Evolutionary conservation across 2,797 vertebrate genomes (phyloP).

Genomic region (Platyrinchus mystaceus): DNA sequence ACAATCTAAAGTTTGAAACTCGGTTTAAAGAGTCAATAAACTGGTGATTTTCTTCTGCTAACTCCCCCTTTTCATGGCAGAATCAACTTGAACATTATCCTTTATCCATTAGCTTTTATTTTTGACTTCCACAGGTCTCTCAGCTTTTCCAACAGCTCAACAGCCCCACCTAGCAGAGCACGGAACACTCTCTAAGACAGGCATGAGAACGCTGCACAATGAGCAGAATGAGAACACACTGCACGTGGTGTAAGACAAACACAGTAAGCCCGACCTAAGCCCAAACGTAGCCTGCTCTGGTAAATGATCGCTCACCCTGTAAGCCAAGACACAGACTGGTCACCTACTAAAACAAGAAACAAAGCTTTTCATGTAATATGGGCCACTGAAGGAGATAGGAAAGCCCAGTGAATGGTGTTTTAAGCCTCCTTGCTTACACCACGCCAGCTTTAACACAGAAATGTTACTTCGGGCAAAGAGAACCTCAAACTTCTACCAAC

Average conservation of each 20-base stretch:
- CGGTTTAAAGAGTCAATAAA: neutral
- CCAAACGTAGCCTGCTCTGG: fast-evolving
- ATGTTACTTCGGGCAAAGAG: neutral
- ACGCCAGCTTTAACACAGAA: neutral
- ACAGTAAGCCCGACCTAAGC: neutral
- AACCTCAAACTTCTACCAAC: neutral
- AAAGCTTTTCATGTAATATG: neutral
- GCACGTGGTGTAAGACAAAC: fast-evolving
- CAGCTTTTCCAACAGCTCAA: constrained; percentile 29
- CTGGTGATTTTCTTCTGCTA: neutral
- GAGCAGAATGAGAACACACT: neutral
- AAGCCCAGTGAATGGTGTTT: neutral
- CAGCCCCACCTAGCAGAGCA: constrained; percentile 51
- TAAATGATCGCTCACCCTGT: neutral
- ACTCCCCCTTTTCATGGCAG: neutral
- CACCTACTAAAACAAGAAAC: neutral
- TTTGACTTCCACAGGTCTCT: neutral
- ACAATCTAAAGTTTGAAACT: neutral
- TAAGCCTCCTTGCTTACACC: neutral
- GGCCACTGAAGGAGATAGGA: neutral
- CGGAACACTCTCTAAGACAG: fast-evolving
- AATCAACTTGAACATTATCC: neutral
- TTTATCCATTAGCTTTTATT: neutral
- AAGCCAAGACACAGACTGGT: neutral
- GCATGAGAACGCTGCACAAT: neutral